Base-by-base conservation (phyloP, 30 jellyfish, hydroid and myxozoan genomes). In the Nemopilema nomurai region DNA sequence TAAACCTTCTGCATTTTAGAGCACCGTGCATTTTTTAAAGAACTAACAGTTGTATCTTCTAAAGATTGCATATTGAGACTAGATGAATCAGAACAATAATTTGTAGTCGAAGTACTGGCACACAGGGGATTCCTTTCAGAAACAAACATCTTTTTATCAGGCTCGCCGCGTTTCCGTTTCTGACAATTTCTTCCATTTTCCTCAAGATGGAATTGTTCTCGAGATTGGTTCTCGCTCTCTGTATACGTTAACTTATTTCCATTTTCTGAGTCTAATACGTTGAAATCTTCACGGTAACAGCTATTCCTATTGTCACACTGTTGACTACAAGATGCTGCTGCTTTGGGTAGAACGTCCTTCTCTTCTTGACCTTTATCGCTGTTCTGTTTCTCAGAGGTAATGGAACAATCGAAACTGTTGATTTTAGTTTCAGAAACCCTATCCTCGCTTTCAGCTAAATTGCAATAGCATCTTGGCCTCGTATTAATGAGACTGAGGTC, bases 401-500 rank as follows among this genome's bases (percentile, higher is more conserved):
- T 3, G 13, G 6, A 13, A 41, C 6, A 41, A 3, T 13, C 57
- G 13, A 13, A 41, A 41, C 13, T 13, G 9, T 41, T 41, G 57
- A 13, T 13, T 41, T 41, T 41, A 6, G 6, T 6, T 6, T 41
- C 57, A 41, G 57, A 41, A 3, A 41, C 57, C 57, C 57, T 6
- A 41, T 3, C 57, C 57, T 41, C 57, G 57, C 57, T 41, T 41
- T 41, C 57, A 41, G 6, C 13, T 41, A 13, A 13, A 3, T 41
- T 41, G 57, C 57, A 41, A 3, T 6, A 41, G 57, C 57, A 41
- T 6, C 57, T 6, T 3, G 57, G 6, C 13, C 13, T 41, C 57
- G 13, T 6, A 41, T 87, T 24, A 28, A 84, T 57, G 24, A 84
- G 21, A 32, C 75, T 84, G 27, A 81, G 62, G 41, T 75, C 89